phyloP scores from a whole-genome alignment of 2,113 vertebrate genomes.

The Boulengeromyrus knoepffleri region DNA sequence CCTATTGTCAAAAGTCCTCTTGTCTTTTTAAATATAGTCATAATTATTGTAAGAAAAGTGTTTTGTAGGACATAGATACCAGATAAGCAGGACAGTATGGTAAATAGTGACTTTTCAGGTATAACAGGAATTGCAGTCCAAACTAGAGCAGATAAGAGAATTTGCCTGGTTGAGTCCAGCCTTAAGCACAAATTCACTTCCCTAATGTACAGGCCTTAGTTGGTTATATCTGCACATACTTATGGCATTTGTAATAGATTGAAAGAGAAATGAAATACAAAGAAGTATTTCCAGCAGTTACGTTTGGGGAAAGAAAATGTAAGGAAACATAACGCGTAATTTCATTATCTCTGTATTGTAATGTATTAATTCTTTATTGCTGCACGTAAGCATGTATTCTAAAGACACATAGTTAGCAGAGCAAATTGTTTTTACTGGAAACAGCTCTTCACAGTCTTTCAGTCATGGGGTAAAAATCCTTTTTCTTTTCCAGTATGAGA shows the following conservation, averaged over 20 bases:
- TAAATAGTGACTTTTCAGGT: conserved; percentile 18
- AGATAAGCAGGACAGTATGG: background rate
- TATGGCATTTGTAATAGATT: background rate
- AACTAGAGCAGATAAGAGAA: background rate
- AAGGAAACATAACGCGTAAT: background rate
- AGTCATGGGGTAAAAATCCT: background rate
- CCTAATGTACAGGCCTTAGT: background rate
- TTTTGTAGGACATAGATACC: background rate
- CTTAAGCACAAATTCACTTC: background rate
- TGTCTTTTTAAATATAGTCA: background rate
- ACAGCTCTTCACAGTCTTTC: background rate
- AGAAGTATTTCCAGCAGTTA: background rate
- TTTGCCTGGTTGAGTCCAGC: background rate
- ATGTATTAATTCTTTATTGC: background rate
- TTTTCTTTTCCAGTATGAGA: background rate
- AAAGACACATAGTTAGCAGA: background rate
- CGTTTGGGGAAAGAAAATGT: background rate
- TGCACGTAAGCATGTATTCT: background rate
- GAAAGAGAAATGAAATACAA: background rate
- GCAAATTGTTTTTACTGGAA: conserved; percentile 2
- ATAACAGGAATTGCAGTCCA: conserved; percentile 12
- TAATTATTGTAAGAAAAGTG: background rate
- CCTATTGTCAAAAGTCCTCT: background rate
- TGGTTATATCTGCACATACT: background rate
- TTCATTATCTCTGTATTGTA: background rate